Conservation (phyloP, 2,888 invertebrate genomes). For the Odontocolon sp. region DNA sequence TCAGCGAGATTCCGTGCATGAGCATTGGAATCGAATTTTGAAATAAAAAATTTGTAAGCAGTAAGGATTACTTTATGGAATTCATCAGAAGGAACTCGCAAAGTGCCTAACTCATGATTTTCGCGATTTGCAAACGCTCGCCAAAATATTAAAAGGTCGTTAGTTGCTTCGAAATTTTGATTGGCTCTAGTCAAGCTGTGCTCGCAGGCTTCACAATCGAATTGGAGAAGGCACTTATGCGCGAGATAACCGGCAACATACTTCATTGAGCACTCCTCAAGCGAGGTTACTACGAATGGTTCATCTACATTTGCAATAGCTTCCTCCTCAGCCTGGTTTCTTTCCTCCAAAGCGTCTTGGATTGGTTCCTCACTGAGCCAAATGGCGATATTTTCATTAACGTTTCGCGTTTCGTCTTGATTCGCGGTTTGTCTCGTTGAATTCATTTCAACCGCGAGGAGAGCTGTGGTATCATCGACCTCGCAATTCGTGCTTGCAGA, state of each 20-base stretch:
- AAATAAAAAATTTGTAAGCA: neutral
- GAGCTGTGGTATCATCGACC: neutral
- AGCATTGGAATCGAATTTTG: neutral
- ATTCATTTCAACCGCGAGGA: neutral
- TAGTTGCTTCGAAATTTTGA: neutral
- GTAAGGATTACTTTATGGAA: conserved; percentile 16
- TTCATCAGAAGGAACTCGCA: conserved; percentile 27
- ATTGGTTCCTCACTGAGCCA: neutral
- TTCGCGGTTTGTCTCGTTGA: neutral
- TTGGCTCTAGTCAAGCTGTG: neutral
- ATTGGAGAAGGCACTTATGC: neutral
- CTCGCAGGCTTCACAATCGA: neutral
- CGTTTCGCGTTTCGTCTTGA: neutral
- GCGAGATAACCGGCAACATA: neutral
- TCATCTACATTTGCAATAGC: neutral
- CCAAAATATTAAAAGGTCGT: conserved; percentile 42
- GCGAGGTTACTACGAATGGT: neutral
- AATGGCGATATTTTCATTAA: neutral
- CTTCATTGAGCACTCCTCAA: neutral
- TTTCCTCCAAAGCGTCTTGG: neutral
- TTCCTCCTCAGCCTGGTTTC: no score
- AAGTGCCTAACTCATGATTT: conserved; percentile 16
- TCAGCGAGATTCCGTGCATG: neutral
- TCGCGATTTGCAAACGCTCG: neutral
- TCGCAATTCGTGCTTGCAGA: neutral